Percentiles rank a stretch among this genome's conserved stretches.
These are phyloP conservation scores for Tachina lurida DNA, from an alignment of 2,888 invertebrate species.

Conservation along the genomic window DNA sequence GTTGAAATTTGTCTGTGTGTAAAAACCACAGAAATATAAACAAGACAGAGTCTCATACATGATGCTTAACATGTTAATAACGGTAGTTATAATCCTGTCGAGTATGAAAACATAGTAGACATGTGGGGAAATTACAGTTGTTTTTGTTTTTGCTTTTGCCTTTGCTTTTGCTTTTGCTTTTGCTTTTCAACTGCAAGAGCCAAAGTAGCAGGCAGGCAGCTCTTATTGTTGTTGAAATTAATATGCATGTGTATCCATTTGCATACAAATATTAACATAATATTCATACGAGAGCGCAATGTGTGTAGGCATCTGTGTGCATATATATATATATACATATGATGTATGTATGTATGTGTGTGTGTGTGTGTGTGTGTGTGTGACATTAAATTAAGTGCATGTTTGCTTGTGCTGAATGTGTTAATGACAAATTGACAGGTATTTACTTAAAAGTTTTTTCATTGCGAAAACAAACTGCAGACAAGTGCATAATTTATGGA, in stretches of 20 bases:
- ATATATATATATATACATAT: neutral
- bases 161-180: constrained; percentile 49
- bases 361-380: neutral
- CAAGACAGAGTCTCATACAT: neutral
- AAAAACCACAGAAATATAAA: neutral
- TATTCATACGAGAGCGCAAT: neutral
- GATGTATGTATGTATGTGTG: no score
- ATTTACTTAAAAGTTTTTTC: constrained; percentile 62
- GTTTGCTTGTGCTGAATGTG: constrained; percentile 39
- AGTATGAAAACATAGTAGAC: constrained; percentile 40
- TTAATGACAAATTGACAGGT: constrained; percentile 70
- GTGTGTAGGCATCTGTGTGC: neutral
- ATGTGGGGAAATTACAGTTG: constrained; percentile 43
- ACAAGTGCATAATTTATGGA: constrained; percentile 66
- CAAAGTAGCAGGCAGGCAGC: neutral
- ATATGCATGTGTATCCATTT: constrained; percentile 3
- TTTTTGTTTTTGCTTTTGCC: constrained; percentile 49
- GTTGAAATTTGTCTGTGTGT: no score
- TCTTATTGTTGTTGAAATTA: neutral
- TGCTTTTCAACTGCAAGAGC: constrained; percentile 7
- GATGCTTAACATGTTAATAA: constrained; percentile 41
- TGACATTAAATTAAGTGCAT: constrained; percentile 14
- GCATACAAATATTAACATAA: neutral
- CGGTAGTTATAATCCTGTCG: constrained; percentile 41
- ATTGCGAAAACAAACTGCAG: constrained; percentile 57